phyloP scores from a whole-genome alignment of 1,140 invertebrate species.

The Microplitis demolitor region DNA sequence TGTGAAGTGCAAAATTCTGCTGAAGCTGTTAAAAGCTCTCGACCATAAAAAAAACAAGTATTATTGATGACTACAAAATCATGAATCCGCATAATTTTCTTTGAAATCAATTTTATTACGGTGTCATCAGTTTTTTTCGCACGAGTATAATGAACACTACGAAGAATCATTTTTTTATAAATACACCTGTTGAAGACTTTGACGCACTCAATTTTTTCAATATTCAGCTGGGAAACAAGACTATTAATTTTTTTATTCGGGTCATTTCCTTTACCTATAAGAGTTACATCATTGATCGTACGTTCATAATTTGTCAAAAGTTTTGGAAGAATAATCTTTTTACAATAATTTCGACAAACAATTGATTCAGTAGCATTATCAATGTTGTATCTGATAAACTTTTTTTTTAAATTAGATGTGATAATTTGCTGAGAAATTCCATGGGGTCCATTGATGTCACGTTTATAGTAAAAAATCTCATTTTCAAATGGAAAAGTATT shows the following conservation, averaged over 20 bases:
- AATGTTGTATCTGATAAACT: background rate
- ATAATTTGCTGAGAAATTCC: constrained; percentile 8
- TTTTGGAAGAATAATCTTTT: background rate
- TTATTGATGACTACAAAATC: no score
- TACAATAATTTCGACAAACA: constrained; percentile 14
- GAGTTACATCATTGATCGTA: background rate
- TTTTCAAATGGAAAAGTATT: background rate
- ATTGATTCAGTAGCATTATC: background rate
- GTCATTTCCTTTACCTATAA: background rate
- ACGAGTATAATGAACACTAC: no score
- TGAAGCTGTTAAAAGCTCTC: no score
- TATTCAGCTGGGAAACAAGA: no score
- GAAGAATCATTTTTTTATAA: no score
- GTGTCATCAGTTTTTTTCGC: no score
- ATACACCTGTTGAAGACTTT: no score
- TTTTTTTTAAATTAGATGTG: background rate
- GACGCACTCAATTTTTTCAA: no score
- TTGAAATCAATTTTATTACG: no score
- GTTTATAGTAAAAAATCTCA: constrained; percentile 1
- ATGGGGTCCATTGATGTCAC: background rate
- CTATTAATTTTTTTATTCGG: background rate
- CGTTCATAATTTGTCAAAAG: background rate
- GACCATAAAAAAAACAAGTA: no score
- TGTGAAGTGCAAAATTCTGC: no score
- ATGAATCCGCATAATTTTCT: no score